A percentile compares a stretch with the other conserved stretches of the same genome.
Conservation (phyloP, 2,888 invertebrate genomes). For the Itoplectis maculator region DNA sequence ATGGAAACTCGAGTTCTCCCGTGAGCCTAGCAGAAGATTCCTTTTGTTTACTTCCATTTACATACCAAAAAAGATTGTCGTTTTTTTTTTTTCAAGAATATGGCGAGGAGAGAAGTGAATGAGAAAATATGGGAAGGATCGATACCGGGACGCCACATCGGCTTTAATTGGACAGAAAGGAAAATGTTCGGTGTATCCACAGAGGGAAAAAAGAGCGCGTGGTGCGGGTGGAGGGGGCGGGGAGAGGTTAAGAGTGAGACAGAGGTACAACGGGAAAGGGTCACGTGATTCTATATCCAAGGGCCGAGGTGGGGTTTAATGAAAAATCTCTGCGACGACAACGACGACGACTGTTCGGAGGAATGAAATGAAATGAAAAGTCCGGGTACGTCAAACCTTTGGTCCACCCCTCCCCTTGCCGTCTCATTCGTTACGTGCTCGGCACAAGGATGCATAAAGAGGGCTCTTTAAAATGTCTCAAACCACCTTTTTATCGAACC, state of each 20-base stretch:
- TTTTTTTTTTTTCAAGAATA: not conserved
- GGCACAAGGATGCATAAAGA: not conserved
- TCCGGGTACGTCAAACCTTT: slow-evolving; percentile 24
- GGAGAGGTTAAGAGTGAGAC: too few relatives aligned
- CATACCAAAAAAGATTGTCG: too few relatives aligned
- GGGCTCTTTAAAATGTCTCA: slow-evolving; percentile 27
- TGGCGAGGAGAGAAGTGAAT: not conserved
- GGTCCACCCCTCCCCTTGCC: too few relatives aligned
- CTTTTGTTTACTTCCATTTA: too few relatives aligned
- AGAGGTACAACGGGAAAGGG: not conserved
- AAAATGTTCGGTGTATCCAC: not conserved
- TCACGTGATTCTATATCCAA: slow-evolving; percentile 4
- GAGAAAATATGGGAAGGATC: not conserved
- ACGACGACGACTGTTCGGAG: slow-evolving; percentile 16
- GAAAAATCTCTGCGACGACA: slow-evolving; percentile 25
- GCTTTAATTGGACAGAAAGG: slow-evolving; percentile 1
- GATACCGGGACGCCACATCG: not conserved
- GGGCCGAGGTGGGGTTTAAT: slow-evolving; percentile 9
- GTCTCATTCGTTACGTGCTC: slow-evolving; percentile 22
- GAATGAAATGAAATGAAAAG: slow-evolving; percentile 31
- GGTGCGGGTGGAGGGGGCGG: too few relatives aligned
- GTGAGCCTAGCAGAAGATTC: too few relatives aligned
- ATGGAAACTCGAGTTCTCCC: too few relatives aligned
- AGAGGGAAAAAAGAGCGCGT: not conserved
- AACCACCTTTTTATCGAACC: slow-evolving; percentile 31